Conservation (phyloP, 2,888 invertebrate genomes). For the Leistus spinibarbis region DNA sequence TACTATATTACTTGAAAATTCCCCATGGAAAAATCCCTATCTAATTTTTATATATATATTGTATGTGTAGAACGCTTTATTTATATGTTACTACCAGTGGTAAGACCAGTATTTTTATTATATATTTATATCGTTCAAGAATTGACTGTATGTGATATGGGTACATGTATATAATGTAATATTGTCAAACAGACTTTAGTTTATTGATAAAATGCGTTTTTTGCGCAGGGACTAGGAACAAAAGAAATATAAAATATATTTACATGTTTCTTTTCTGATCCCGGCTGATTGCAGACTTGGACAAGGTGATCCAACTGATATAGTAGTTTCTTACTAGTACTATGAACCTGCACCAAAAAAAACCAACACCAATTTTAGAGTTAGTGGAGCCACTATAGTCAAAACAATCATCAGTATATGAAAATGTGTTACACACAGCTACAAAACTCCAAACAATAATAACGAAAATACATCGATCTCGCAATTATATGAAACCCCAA, state of each 20-base stretch:
- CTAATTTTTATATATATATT: no score
- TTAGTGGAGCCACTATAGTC: background rate
- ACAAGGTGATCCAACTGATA: constrained; percentile 95
- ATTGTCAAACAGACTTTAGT: no score
- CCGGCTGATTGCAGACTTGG: constrained; percentile 94
- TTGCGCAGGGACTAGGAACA: no score
- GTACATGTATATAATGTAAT: no score
- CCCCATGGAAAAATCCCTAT: no score
- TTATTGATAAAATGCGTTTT: no score
- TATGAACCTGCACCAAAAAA: constrained; percentile 75
- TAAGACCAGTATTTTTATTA: no score
- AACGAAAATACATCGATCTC: background rate
- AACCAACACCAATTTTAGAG: constrained; percentile 51
- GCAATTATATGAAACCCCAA: constrained; percentile 18
- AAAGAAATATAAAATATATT: constrained; percentile 53
- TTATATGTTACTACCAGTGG: no score
- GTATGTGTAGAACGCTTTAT: no score
- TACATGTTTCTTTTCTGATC: constrained; percentile 79
- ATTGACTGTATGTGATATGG: no score
- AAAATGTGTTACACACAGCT: constrained; percentile 6
- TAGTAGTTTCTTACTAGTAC: constrained; percentile 93
- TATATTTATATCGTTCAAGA: no score
- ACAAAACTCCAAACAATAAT: constrained; percentile 21
- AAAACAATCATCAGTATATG: background rate
- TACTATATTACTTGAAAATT: no score